These are phyloP conservation scores for Masticophis lateralis DNA, from an alignment of 2,797 vertebrate species.

Conservation along the genomic window DNA sequence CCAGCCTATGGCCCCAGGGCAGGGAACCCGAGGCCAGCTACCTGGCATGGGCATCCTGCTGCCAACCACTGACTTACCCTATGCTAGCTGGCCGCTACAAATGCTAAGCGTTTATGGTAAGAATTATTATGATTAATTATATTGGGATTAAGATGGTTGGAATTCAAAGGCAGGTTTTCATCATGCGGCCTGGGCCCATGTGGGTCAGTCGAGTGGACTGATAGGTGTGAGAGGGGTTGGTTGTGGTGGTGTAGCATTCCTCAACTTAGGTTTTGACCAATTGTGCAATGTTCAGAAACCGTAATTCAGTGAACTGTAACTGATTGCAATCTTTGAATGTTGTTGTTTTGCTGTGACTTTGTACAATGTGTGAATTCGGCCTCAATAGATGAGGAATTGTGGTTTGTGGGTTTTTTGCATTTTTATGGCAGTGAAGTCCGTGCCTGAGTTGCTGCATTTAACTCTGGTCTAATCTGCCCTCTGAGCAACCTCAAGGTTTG, in stretches of 20 bases:
- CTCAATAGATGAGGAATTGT: background rate
- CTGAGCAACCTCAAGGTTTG: background rate
- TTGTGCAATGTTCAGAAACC: background rate
- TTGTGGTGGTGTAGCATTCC: background rate
- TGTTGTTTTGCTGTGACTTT: background rate
- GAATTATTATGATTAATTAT: background rate
- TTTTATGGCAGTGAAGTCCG: background rate
- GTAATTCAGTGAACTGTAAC: background rate
- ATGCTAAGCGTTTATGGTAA: background rate
- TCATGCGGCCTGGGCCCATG: constrained; percentile 10
- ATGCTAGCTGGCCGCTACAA: constrained; percentile 45
- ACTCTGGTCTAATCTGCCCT: background rate
- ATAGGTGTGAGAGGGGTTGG: background rate
- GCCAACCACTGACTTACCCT: constrained; percentile 46
- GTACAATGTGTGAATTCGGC: background rate
- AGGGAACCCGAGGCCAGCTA: background rate
- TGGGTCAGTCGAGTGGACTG: background rate
- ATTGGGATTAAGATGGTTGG: constrained; percentile 32
- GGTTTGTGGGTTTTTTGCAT: background rate
- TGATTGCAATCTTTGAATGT: background rate
- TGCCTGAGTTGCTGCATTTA: background rate
- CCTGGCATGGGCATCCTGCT: constrained; percentile 47
- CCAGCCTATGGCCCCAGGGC: background rate
- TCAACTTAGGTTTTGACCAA: background rate
- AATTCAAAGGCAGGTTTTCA: constrained; percentile 58